Base-by-base conservation (phyloP, 2,888 invertebrate species). In the Eupithecia insigniata region DNA sequence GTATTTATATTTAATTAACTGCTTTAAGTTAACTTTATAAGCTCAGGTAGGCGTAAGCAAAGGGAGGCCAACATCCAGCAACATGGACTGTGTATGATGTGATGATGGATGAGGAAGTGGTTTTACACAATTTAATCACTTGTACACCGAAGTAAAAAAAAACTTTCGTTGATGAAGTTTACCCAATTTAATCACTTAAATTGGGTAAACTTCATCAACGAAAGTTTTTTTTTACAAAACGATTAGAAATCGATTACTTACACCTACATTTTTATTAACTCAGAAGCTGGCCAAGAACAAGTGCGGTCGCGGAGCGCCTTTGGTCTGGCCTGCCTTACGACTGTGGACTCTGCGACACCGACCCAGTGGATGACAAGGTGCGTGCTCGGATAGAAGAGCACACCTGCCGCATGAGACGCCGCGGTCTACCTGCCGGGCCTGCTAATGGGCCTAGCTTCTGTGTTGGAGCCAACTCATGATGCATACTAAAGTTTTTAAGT, bases 321-420 rank as follows among this genome's bases (percentile, higher is more conserved):
- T 64, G 64, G 64, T 22, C 32, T 14, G 64, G 64, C 26, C 26
- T 64, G 26, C 18, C 60, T 16, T 60, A 60, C 30, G 64, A 64
- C 14, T 22, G 16, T 26, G 14, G 34, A 32, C 14, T 12, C 61
- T 62, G 34, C 32, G 1, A 34, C 22, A 12, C 30, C 28, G 34
- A 62, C 12, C 62, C 62, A 3, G 62, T 62, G n/a, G 8, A n/a
- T 36, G 26, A 36, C 22, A n/a, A 26, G 14, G 64, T 64, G 36
- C 64, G 64, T 16, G 64, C n/a, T 12, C 64, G 64, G 36, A 39
- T 64, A 14, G 64, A 64, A 26, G 64, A 64, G 36, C 64, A 64
- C 36, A 26, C 74, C 72, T 36, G 69, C 22, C 36, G 72, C 28
- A 22, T 60, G 51, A 14, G 46, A 1, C 18, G n/a, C 6, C 64